Percentiles rank a stretch among this genome's conserved stretches.
Conservation (phyloP, 92 coral and sea anemone species). For the Pocillopora grandis region DNA sequence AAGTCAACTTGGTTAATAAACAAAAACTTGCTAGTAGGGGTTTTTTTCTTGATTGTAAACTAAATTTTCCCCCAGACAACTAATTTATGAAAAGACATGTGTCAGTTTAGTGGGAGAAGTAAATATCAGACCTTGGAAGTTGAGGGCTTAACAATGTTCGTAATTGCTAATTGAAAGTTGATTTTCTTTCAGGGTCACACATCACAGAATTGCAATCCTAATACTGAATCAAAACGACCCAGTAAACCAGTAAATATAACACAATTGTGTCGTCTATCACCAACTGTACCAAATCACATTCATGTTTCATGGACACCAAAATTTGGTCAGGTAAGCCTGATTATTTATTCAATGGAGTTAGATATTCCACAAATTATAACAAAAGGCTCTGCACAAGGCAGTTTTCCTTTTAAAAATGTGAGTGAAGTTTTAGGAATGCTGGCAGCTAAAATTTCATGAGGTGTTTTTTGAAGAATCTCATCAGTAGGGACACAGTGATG, state of each 20-base stretch:
- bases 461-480: too few relatives aligned
- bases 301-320: slow-evolving; percentile 93
- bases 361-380: neutral
- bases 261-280: slow-evolving; percentile 75
- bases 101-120: too few relatives aligned
- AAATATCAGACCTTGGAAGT: too few relatives aligned
- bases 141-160: neutral
- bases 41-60: too few relatives aligned
- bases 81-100: too few relatives aligned
- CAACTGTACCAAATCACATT: slow-evolving; percentile 92
- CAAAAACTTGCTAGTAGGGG: too few relatives aligned
- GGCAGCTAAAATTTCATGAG: too few relatives aligned
- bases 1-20: too few relatives aligned
- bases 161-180: neutral
- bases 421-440: too few relatives aligned
- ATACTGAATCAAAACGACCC: slow-evolving; percentile 75
- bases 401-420: too few relatives aligned
- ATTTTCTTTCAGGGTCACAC: slow-evolving; percentile 63
- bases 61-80: too few relatives aligned
- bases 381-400: neutral
- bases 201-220: slow-evolving; percentile 57
- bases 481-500: too few relatives aligned
- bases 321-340: slow-evolving; percentile 74
- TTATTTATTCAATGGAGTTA: neutral
- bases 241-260: slow-evolving; percentile 93